Evolutionary conservation across 2,797 vertebrate species (phyloP).

Genomic region (Clarias fuscus): DNA sequence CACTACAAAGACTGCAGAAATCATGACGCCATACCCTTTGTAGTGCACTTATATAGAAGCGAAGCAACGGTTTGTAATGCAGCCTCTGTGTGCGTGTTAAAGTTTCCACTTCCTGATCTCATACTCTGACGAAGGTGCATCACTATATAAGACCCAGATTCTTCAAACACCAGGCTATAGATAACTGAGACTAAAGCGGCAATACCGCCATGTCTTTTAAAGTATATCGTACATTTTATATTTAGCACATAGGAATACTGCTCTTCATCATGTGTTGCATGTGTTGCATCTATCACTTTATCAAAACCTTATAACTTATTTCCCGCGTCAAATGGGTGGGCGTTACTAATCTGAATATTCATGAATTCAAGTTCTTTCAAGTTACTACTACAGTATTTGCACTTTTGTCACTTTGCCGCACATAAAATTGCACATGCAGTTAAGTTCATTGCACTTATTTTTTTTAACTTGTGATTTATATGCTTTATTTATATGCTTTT

Average conservation of each 20-base stretch:
- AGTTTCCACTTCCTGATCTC: constrained; percentile 53
- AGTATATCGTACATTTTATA: not conserved
- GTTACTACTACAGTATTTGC: too few relatives aligned
- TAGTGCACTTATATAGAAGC: not conserved
- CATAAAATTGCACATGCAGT: too few relatives aligned
- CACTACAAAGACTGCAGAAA: not conserved
- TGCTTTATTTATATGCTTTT: too few relatives aligned
- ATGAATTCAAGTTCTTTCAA: not conserved
- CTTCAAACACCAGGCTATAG: not conserved
- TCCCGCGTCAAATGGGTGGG: not conserved
- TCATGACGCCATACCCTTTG: not conserved
- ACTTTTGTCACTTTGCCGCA: too few relatives aligned
- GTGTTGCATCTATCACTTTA: not conserved
- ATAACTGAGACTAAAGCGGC: not conserved
- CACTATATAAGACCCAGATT: not conserved
- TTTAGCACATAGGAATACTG: not conserved
- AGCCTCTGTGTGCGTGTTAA: constrained; percentile 1
- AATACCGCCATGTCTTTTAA: not conserved
- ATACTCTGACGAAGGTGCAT: constrained; percentile 4
- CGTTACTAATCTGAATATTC: not conserved
- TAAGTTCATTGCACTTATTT: too few relatives aligned
- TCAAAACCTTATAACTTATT: not conserved
- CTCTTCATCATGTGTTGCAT: not conserved
- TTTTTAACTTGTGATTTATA: too few relatives aligned
- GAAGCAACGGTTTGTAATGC: not conserved